A percentile compares a stretch with the other conserved stretches of the same genome.
These are phyloP conservation scores for Cheilosia grossa DNA, from an alignment of 2,888 invertebrate genomes.

Conservation along the genomic window DNA sequence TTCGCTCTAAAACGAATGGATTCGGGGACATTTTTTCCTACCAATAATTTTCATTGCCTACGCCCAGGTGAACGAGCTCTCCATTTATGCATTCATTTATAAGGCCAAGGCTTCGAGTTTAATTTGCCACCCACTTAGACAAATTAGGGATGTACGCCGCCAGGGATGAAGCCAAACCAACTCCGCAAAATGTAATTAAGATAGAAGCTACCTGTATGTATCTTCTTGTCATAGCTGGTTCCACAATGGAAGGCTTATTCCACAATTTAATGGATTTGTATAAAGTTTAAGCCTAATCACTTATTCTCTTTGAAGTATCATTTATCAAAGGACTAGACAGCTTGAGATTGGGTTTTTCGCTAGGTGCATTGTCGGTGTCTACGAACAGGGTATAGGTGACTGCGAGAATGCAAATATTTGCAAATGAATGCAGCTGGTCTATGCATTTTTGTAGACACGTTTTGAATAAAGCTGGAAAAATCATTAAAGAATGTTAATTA, in stretches of 20 bases:
- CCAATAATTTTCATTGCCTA: constrained; percentile 1
- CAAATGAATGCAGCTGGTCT: background rate
- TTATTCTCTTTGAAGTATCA: constrained; percentile 49
- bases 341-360: background rate
- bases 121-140: constrained; percentile 38
- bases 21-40: background rate
- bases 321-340: constrained; percentile 55
- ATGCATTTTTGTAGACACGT: too few relatives aligned
- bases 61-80: background rate
- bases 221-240: constrained; percentile 12
- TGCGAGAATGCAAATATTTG: constrained; percentile 9
- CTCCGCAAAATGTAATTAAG: constrained; percentile 52
- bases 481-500: too few relatives aligned
- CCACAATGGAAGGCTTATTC: constrained; percentile 31
- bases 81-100: background rate
- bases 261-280: constrained; percentile 48
- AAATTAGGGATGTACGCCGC: constrained; percentile 30
- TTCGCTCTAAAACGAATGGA: background rate
- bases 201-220: constrained; percentile 25
- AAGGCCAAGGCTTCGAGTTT: constrained; percentile 7
- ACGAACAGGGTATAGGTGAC: background rate
- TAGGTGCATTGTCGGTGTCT: constrained; percentile 1
- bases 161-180: background rate
- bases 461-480: too few relatives aligned
- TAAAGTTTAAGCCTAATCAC: constrained; percentile 55